These are phyloP conservation scores for Capitella teleta DNA, from an alignment of 1,140 invertebrate genomes.

Conservation along the genomic window DNA sequence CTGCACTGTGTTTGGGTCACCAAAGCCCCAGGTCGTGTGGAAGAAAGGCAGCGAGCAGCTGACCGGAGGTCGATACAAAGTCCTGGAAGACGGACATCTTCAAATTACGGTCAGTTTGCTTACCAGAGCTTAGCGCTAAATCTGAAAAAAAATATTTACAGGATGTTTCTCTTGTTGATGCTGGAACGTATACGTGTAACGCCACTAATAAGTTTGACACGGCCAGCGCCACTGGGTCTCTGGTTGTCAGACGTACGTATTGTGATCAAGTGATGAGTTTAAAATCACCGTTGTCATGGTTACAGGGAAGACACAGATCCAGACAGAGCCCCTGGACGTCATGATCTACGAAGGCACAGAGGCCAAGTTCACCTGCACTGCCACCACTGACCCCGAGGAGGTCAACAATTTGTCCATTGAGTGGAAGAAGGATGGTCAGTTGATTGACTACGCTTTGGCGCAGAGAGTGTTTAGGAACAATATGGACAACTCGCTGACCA, in stretches of 20 bases:
- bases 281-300: too few relatives aligned
- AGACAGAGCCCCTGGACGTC: constrained; percentile 25
- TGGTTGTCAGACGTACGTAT: constrained; percentile 12
- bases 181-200: constrained; percentile 76
- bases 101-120: constrained; percentile 52
- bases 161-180: constrained; percentile 69
- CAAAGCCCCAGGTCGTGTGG: constrained; percentile 85
- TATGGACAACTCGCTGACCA: constrained; percentile 80
- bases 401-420: constrained; percentile 56
- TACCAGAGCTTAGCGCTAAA: too few relatives aligned
- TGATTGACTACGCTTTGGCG: constrained; percentile 76
- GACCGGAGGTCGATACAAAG: constrained; percentile 67
- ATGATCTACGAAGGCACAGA: constrained; percentile 21
- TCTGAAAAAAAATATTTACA: too few relatives aligned
- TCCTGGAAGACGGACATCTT: constrained; percentile 65
- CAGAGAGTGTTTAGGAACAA: constrained; percentile 49
- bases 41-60: constrained; percentile 63
- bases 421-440: constrained; percentile 74
- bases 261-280: too few relatives aligned
- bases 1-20: constrained; percentile 86
- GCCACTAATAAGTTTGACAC: constrained; percentile 84
- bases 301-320: constrained; percentile 26
- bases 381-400: constrained; percentile 18
- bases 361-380: constrained; percentile 19
- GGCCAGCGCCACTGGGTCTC: constrained; percentile 56